phyloP scores from a whole-genome alignment of 2,888 invertebrate species.

The Xiphydria camelus region DNA sequence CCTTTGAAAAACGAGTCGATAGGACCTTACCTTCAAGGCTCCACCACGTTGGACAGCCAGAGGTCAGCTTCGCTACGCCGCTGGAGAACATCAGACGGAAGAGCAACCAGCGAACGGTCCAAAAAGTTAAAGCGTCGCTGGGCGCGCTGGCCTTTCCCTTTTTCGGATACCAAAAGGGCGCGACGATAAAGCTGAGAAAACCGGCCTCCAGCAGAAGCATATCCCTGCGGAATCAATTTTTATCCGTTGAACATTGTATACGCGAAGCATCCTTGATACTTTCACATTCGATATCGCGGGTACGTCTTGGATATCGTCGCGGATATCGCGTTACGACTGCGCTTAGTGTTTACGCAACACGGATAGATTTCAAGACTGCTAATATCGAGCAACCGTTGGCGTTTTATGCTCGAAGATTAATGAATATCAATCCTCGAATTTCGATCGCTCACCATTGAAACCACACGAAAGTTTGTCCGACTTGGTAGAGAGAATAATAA shows the following conservation, averaged over 20 bases:
- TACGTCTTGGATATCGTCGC: conserved; percentile 22
- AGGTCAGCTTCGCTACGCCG: conserved; percentile 72
- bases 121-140: conserved; percentile 64
- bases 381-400: too few relatives aligned
- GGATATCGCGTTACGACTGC: conserved; percentile 27
- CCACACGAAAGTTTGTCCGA: conserved; percentile 75
- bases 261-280: conserved; percentile 17
- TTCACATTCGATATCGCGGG: conserved; percentile 24
- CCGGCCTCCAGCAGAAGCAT: conserved; percentile 74
- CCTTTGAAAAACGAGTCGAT: conserved; percentile 3
- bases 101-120: conserved; percentile 73
- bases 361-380: conserved; percentile 10
- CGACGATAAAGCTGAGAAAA: conserved; percentile 70
- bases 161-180: conserved; percentile 62
- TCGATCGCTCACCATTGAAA: conserved; percentile 69
- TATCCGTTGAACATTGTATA: neutral
- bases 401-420: too few relatives aligned
- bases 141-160: conserved; percentile 57
- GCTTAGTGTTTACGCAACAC: conserved; percentile 19
- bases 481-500: conserved; percentile 75
- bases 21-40: conserved; percentile 66
- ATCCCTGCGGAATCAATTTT: conserved; percentile 64
- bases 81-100: conserved; percentile 74
- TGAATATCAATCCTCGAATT: neutral
- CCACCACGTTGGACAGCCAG: conserved; percentile 79